A percentile compares a stretch with the other conserved stretches of the same genome.
phyloP scores from a whole-genome alignment of 2,888 invertebrate genomes.

The Netelia melanura region DNA sequence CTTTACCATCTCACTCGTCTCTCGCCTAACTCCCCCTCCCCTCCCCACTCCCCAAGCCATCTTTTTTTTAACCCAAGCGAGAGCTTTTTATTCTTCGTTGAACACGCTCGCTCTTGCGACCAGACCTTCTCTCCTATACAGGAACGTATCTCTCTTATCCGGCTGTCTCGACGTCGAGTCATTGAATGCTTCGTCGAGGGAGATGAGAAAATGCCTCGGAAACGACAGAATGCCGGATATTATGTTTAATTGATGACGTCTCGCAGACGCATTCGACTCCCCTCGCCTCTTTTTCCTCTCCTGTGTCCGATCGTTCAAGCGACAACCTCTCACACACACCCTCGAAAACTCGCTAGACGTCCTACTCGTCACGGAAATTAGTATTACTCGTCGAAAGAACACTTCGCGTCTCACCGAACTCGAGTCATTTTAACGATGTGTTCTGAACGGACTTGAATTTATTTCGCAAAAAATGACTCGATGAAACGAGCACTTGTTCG shows the following conservation, averaged over 20 bases:
- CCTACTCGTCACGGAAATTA: not conserved
- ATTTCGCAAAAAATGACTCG: not conserved
- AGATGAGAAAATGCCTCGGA: slow-evolving; percentile 3
- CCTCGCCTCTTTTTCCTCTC: not conserved
- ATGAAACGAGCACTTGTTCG: not conserved
- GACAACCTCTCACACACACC: not conserved
- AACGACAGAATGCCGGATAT: slow-evolving; percentile 42
- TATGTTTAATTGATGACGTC: slow-evolving; percentile 57
- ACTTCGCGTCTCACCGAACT: not conserved
- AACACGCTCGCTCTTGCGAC: slow-evolving; percentile 31
- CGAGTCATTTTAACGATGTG: not conserved
- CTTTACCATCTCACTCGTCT: slow-evolving; percentile 5
- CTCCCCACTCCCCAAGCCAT: not conserved
- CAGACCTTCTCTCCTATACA: slow-evolving; percentile 14
- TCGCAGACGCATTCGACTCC: slow-evolving; percentile 54
- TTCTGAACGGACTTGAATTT: not conserved
- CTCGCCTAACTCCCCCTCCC: slow-evolving; percentile 12
- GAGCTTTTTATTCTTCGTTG: slow-evolving; percentile 44
- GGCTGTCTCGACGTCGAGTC: slow-evolving; percentile 53
- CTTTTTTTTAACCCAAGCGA: slow-evolving; percentile 30
- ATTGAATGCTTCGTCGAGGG: slow-evolving; percentile 45
- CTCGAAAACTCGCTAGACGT: not conserved
- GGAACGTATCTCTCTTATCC: slow-evolving; percentile 15
- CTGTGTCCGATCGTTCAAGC: slow-evolving; percentile 20
- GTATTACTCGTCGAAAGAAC: not conserved